phyloP scores from a whole-genome alignment of 1,140 invertebrate genomes.

The Globodera rostochiensis region DNA sequence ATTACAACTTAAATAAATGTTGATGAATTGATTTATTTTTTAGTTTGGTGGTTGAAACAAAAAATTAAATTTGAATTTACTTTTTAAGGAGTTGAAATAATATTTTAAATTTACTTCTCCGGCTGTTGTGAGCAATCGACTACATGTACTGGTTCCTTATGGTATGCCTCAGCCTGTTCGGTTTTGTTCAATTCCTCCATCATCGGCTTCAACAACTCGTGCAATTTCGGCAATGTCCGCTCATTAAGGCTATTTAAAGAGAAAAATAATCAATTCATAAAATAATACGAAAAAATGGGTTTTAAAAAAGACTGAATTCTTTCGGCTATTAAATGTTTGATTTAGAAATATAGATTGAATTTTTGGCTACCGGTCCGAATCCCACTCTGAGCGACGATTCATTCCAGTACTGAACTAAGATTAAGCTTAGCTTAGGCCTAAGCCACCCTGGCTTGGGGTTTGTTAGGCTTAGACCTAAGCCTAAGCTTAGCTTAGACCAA shows the following conservation, averaged over 20 bases:
- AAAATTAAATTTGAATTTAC: constrained; percentile 9
- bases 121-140: constrained; percentile 45
- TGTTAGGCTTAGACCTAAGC: too few species aligned
- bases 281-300: too few species aligned
- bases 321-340: too few species aligned
- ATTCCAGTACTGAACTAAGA: too few species aligned
- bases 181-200: constrained; percentile 26
- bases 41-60: background rate
- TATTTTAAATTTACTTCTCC: constrained; percentile 32
- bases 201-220: constrained; percentile 15
- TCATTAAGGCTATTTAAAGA: constrained; percentile 8
- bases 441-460: too few species aligned
- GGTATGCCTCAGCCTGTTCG: constrained; percentile 28
- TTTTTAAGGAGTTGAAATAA: constrained; percentile 2
- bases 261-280: too few species aligned
- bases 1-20: constrained; percentile 29
- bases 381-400: too few species aligned
- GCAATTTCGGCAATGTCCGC: constrained; percentile 14
- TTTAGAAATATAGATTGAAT: too few species aligned
- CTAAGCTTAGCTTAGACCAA: too few species aligned
- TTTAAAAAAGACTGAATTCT: too few species aligned
- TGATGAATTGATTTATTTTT: background rate
- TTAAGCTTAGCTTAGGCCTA: too few species aligned
- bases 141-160: constrained; percentile 28
- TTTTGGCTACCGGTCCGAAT: too few species aligned